Conservation (phyloP, 2,888 invertebrate species). For the Crossocerus cetratus region DNA sequence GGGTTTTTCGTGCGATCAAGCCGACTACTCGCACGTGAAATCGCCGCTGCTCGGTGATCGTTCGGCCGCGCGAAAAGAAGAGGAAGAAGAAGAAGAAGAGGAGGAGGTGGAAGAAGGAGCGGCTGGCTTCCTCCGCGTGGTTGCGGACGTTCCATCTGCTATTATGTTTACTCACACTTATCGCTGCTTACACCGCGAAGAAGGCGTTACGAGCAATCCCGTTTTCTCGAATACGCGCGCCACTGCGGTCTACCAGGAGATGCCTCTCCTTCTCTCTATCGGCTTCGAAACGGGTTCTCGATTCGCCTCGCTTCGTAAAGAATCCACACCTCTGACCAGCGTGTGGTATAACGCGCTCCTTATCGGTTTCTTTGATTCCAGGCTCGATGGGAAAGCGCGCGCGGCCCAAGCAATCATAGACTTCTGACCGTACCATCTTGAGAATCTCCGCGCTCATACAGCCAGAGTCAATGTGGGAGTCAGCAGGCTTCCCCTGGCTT, state of each 20-base stretch:
- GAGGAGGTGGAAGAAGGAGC: conserved; percentile 1
- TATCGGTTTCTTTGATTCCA: conserved; percentile 51
- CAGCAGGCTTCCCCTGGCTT: too few species aligned
- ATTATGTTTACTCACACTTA: conserved; percentile 58
- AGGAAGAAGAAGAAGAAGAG: conserved; percentile 15
- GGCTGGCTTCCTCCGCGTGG: conserved; percentile 11
- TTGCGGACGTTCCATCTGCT: conserved; percentile 49
- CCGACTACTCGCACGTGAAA: conserved; percentile 58
- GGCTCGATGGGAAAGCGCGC: neutral
- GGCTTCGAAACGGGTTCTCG: conserved; percentile 57
- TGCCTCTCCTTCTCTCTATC: conserved; percentile 50
- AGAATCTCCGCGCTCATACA: too few species aligned
- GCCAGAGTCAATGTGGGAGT: too few species aligned
- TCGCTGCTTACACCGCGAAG: conserved; percentile 48
- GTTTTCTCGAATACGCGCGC: conserved; percentile 58
- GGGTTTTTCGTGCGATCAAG: conserved; percentile 46
- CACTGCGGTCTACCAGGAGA: conserved; percentile 48
- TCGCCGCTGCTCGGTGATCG: conserved; percentile 24
- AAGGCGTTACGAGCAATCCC: conserved; percentile 62
- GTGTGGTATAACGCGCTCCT: conserved; percentile 28
- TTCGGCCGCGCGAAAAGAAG: too few species aligned
- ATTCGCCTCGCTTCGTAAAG: conserved; percentile 54
- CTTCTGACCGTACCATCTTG: neutral
- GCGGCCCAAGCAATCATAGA: neutral
- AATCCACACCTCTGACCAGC: conserved; percentile 19